phyloP scores from a whole-genome alignment of 2,797 vertebrate genomes.

The Cyclura pinguis region DNA sequence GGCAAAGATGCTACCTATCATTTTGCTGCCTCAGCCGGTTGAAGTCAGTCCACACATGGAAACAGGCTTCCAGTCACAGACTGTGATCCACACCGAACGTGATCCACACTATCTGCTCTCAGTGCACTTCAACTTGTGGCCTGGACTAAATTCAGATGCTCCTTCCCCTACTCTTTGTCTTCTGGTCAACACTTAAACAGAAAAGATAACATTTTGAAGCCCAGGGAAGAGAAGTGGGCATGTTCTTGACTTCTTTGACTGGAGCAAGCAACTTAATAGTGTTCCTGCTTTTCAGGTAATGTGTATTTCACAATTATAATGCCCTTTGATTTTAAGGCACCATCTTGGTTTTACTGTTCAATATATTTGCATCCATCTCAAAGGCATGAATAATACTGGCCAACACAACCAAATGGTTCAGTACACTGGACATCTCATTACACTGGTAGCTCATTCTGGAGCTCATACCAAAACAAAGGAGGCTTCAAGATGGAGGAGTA shows the following conservation, averaged over 20 bases:
- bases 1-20: constrained; percentile 47
- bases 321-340: constrained; percentile 80
- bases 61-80: background rate
- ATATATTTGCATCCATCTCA: constrained; percentile 56
- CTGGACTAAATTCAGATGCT: background rate
- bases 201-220: background rate
- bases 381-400: constrained; percentile 72
- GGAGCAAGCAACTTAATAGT: constrained; percentile 46
- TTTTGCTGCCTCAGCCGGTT: constrained; percentile 8
- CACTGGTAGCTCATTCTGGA: constrained; percentile 19
- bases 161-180: background rate
- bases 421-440: background rate
- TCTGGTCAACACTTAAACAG: background rate
- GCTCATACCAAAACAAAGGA: background rate
- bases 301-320: constrained; percentile 50
- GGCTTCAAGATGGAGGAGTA: background rate
- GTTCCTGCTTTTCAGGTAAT: constrained; percentile 47
- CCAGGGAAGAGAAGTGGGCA: background rate
- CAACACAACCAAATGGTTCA: background rate
- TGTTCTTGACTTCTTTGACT: background rate
- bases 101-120: background rate
- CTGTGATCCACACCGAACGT: background rate
- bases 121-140: background rate
- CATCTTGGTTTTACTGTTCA: constrained; percentile 53
- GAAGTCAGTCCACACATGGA: background rate